These are phyloP conservation scores for Patella depressa DNA, from an alignment of 2,888 invertebrate species.

Conservation along the genomic window DNA sequence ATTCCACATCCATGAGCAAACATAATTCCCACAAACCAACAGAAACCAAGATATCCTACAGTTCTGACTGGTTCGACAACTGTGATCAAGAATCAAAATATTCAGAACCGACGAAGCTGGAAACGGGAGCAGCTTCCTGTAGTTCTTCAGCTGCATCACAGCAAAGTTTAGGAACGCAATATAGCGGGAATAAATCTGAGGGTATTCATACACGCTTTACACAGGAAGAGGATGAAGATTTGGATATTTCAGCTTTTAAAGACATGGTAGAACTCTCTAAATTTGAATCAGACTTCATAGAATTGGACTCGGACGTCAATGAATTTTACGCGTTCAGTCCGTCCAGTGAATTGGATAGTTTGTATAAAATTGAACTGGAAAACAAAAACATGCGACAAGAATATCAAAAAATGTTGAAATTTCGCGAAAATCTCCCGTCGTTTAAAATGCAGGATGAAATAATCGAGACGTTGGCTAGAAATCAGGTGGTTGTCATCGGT, in stretches of 20 bases:
- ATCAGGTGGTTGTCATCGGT: slow-evolving; percentile 69
- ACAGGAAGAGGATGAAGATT: neutral
- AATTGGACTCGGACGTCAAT: neutral
- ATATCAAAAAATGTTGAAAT: slow-evolving; percentile 53
- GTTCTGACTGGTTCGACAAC: neutral
- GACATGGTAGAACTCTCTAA: neutral
- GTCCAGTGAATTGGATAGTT: neutral
- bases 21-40: too few species aligned
- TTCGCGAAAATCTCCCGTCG: slow-evolving; percentile 60
- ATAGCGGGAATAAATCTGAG: neutral
- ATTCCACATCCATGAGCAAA: neutral
- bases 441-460: slow-evolving; percentile 58
- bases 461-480: slow-evolving; percentile 46
- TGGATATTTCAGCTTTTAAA: neutral
- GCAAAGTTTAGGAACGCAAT: too few species aligned
- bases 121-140: neutral
- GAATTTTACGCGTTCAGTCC: neutral
- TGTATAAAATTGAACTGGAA: neutral
- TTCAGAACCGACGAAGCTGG: too few species aligned
- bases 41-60: neutral
- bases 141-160: neutral
- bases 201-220: neutral
- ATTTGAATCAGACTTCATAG: neutral
- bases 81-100: neutral
- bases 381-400: slow-evolving; percentile 21